A percentile compares a stretch with the other conserved stretches of the same genome.
Evolutionary conservation across 1,140 invertebrate genomes (phyloP).

Genomic region (Procambarus virginalis): DNA sequence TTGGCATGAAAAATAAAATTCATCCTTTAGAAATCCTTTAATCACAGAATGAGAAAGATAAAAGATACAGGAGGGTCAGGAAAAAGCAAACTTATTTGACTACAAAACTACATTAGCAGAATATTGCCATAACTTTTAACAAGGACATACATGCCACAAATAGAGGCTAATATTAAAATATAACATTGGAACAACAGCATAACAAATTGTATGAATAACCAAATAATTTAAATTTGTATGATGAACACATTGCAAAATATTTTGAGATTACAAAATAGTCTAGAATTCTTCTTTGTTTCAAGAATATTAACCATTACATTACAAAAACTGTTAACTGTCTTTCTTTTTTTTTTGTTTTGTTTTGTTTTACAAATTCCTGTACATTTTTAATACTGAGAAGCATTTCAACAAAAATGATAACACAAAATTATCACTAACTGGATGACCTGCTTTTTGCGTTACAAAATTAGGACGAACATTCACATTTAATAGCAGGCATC

Average conservation of each 20-base stretch:
- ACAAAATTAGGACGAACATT: constrained; percentile 4
- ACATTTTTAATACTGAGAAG: background rate
- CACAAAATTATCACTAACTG: background rate
- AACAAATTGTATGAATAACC: too few relatives aligned
- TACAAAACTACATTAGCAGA: constrained; percentile 3
- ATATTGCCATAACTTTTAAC: constrained; percentile 10
- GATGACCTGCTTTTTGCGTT: background rate
- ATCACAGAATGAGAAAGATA: constrained; percentile 27
- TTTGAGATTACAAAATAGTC: too few relatives aligned
- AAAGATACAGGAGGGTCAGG: constrained; percentile 33
- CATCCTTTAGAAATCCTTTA: constrained; percentile 9
- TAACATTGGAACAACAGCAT: background rate
- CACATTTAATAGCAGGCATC: background rate
- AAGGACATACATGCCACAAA: constrained; percentile 12
- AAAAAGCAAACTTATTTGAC: constrained; percentile 26
- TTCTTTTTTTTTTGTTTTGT: background rate
- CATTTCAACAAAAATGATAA: background rate
- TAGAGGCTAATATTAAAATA: background rate
- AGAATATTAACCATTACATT: background rate
- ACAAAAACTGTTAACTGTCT: background rate
- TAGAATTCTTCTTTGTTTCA: too few relatives aligned
- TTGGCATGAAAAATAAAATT: background rate
- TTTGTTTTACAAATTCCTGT: background rate
- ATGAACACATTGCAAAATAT: too few relatives aligned
- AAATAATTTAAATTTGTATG: too few relatives aligned